These are phyloP conservation scores for Tragelaphus oryx DNA, from an alignment of 2,797 vertebrate species.

Conservation along the genomic window DNA sequence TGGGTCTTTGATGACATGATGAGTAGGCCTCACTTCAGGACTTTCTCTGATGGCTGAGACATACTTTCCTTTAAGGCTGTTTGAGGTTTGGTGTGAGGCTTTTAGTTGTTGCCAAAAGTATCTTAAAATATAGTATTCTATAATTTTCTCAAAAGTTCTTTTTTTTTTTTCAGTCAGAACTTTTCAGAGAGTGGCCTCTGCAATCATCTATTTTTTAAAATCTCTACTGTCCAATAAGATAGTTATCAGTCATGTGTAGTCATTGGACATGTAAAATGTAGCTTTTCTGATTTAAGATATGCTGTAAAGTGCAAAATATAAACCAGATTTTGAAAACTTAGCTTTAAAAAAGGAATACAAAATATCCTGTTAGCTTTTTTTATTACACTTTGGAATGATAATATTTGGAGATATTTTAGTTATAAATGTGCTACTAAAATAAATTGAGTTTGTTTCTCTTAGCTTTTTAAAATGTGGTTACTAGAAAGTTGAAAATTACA, in stretches of 20 bases:
- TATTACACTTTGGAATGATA: not conserved
- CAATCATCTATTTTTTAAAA: not conserved
- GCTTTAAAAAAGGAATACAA: not conserved
- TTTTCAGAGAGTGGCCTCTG: slow-evolving; percentile 12
- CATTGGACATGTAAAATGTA: not conserved
- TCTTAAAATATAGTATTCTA: slow-evolving; percentile 6
- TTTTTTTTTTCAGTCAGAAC: not conserved
- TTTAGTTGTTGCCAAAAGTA: not conserved
- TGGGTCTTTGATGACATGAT: slow-evolving; percentile 11
- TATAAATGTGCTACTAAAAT: not conserved
- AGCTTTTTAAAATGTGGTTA: not conserved
- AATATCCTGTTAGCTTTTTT: slow-evolving; percentile 16
- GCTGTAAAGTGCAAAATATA: not conserved
- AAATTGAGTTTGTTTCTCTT: not conserved
- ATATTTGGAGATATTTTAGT: not conserved
- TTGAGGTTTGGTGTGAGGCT: slow-evolving; percentile 34
- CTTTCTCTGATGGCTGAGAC: not conserved
- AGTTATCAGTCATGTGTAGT: not conserved
- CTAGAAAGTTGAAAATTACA: not conserved
- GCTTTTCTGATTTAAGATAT: not conserved
- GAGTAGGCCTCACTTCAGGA: not conserved
- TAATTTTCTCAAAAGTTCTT: not conserved
- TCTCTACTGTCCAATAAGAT: not conserved
- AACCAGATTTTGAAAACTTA: not conserved
- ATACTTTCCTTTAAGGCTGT: slow-evolving; percentile 23